Percentiles rank a stretch among this genome's conserved stretches.
These are phyloP conservation scores for Lydus trimaculatus DNA, from an alignment of 2,888 invertebrate species.

Conservation along the genomic window DNA sequence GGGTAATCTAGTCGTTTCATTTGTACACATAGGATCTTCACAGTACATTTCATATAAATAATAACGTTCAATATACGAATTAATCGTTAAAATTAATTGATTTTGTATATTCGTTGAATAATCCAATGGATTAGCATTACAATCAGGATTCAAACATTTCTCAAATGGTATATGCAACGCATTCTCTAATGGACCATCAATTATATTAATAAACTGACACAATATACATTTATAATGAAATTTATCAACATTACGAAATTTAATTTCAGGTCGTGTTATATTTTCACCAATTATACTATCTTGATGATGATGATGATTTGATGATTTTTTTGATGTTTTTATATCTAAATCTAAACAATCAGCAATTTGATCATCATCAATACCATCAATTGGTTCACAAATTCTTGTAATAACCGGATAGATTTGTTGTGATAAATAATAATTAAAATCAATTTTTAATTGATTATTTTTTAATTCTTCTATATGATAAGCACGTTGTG, in stretches of 20 bases:
- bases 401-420: slow-evolving; percentile 96
- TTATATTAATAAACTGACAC: slow-evolving; percentile 62
- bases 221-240: slow-evolving; percentile 62
- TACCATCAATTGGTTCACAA: slow-evolving; percentile 94
- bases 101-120: slow-evolving; percentile 77
- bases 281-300: slow-evolving; percentile 52
- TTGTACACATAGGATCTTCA: slow-evolving; percentile 87
- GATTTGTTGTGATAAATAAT: slow-evolving; percentile 94
- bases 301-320: slow-evolving; percentile 59
- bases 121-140: slow-evolving; percentile 70
- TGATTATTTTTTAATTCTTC: slow-evolving; percentile 80
- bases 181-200: slow-evolving; percentile 39
- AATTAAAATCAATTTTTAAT: slow-evolving; percentile 82
- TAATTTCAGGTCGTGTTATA: slow-evolving; percentile 43
- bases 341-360: slow-evolving; percentile 82
- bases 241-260: slow-evolving; percentile 49
- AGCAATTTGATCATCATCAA: slow-evolving; percentile 89
- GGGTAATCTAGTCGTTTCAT: slow-evolving; percentile 72
- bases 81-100: slow-evolving; percentile 72
- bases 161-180: slow-evolving; percentile 63
- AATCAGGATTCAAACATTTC: slow-evolving; percentile 76
- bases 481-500: slow-evolving; percentile 92
- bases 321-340: slow-evolving; percentile 58
- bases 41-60: slow-evolving; percentile 85
- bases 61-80: slow-evolving; percentile 73